Percentiles rank a stretch among this genome's conserved stretches.
Evolutionary conservation across 2,888 invertebrate species (phyloP).

Genomic region (Leptothorax acervorum): DNA sequence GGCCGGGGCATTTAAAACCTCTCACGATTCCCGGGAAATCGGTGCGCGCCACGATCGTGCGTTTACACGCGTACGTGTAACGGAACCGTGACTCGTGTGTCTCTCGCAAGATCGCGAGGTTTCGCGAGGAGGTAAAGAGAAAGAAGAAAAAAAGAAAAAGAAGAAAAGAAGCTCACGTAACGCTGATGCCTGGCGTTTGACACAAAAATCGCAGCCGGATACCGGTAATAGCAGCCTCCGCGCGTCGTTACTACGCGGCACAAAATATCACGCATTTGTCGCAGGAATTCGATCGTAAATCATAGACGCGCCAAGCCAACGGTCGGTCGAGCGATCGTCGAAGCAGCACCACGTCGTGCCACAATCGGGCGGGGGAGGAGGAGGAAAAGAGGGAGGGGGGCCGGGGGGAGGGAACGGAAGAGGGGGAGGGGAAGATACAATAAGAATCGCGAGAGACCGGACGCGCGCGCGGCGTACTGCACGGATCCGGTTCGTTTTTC

Average conservation of each 20-base stretch:
- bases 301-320: constrained; percentile 19
- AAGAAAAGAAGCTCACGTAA: neutral
- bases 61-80: neutral
- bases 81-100: neutral
- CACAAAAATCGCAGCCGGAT: neutral
- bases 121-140: neutral
- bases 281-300: constrained; percentile 31
- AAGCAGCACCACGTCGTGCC: neutral
- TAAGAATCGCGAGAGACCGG: constrained; percentile 68
- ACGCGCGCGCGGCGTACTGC: constrained; percentile 59
- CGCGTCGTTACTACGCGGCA: neutral
- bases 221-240: constrained; percentile 2
- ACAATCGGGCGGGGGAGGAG: neutral
- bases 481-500: constrained; percentile 72
- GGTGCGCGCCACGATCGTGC: neutral
- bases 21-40: constrained; percentile 8
- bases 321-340: constrained; percentile 21
- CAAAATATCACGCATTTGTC: constrained; percentile 38
- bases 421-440: neutral
- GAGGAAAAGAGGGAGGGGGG: too few species aligned
- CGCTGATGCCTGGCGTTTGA: neutral
- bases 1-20: neutral
- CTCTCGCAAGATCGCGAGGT: neutral
- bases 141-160: too few species aligned
- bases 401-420: neutral